Evolutionary conservation across 2,113 vertebrate species (phyloP), one percentile per base, ranked within the genome.

Genomic region (Scartelaos histophorus): DNA sequence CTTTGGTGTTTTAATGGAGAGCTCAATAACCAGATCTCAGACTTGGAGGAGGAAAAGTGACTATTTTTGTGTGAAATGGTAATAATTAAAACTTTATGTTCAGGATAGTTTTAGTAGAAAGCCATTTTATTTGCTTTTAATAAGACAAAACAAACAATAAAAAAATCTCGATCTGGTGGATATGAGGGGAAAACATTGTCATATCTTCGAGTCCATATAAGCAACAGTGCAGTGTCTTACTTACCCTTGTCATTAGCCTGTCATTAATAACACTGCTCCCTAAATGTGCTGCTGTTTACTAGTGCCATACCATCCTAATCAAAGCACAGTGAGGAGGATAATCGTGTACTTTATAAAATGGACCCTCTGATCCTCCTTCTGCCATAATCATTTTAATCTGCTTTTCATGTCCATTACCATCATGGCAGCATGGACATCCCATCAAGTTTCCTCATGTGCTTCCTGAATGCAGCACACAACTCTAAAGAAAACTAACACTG

Each of bases 311-410:
- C 54, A 45, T 76, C 74, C 29, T 79, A 83, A 84, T 86, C 82
- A 77, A 67, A 78, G 24, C n/a, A 67, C 74, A 74, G 73, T 69
- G 79, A 76, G 73, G 64, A 56, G 83, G 84, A 89, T 88, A 80
- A 91, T 89, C 80, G 57, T 87, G 77, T 76, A 79, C 73, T 80
- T 87, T 80, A 87, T 79, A 74, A 73, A 80, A 82, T 72, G 73
- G 83, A 78, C 77, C 77, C 82, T 83, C 81, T 90, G 74, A 88
- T 84, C 86, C 87, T 64, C 45, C 70, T 67, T 79, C 83, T 82
- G 82, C 81, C 75, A 75, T 84, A 87, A 90, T 90, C 83, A 86
- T 88, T 85, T 86, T 91, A 92, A 92, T 91, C 90, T 90, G 80
- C 87, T 88, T 91, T 85, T 71, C 70, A 82, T 51, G 66, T 83